Evolutionary conservation across 2,113 vertebrate genomes (phyloP).

Genomic region (Gymnorhina tibicen): DNA sequence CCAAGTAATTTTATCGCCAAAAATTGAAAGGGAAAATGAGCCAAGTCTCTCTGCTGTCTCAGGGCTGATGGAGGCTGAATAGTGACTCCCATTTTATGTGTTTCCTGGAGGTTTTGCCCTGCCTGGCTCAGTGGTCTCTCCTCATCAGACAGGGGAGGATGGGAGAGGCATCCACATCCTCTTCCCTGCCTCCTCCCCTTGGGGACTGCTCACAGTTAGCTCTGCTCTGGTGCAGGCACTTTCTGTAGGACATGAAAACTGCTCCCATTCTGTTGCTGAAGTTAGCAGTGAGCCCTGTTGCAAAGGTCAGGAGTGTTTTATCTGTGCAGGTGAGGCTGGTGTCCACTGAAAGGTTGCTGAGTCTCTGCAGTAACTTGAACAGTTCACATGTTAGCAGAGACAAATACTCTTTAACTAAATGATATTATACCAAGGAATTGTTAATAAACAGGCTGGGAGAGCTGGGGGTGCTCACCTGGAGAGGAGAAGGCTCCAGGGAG

Average conservation of each 20-base stretch:
- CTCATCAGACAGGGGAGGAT: slow-evolving; percentile 12
- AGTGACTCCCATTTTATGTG: not conserved
- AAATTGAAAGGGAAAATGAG: not conserved
- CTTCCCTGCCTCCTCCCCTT: slow-evolving; percentile 15
- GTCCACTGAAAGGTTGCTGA: not conserved
- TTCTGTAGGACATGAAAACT: not conserved
- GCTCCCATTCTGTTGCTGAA: fast-evolving
- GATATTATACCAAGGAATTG: not conserved
- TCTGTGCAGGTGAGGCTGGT: not conserved
- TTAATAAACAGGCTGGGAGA: not conserved
- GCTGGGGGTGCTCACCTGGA: not conserved
- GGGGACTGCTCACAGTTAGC: not conserved
- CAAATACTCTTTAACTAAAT: not conserved
- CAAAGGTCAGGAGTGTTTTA: not conserved
- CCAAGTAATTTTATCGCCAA: slow-evolving; percentile 1
- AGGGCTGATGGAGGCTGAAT: not conserved
- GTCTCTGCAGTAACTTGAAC: not conserved
- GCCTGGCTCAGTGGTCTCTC: not conserved
- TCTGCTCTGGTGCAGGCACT: not conserved
- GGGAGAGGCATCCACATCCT: slow-evolving; percentile 55
- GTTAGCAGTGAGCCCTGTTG: not conserved
- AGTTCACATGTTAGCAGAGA: not conserved
- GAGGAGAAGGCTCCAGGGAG: not conserved
- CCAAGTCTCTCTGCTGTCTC: not conserved
- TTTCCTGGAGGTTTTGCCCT: slow-evolving; percentile 57